These are phyloP conservation scores for Megaustenia siamemsis DNA, from an alignment of 2,888 invertebrate genomes.

Conservation along the genomic window DNA sequence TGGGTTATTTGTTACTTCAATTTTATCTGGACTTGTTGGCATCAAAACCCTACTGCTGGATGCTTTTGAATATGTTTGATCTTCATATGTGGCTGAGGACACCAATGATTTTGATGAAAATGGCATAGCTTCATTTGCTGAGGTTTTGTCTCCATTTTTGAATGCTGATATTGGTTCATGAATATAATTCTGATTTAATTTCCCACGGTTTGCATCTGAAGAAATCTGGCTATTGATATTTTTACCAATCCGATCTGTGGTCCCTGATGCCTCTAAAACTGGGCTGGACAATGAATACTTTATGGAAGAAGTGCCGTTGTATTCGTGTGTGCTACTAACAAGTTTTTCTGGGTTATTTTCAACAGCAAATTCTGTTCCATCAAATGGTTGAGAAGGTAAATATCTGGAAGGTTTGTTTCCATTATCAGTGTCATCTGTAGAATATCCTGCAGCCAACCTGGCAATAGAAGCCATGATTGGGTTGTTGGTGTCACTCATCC, in stretches of 20 bases:
- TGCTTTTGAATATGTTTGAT: not conserved
- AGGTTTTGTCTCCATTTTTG: not conserved
- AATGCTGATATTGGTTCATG: not conserved
- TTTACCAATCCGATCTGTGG: no score
- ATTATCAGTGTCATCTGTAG: conserved; percentile 26
- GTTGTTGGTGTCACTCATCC: conserved; percentile 32
- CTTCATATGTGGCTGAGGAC: conserved; percentile 2
- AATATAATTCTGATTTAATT: not conserved
- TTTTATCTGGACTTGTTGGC: not conserved
- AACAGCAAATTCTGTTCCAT: not conserved
- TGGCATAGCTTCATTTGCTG: not conserved
- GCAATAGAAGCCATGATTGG: conserved; percentile 43
- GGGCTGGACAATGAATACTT: not conserved
- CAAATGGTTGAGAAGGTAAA: not conserved
- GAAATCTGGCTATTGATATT: not conserved
- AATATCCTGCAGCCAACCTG: conserved; percentile 40
- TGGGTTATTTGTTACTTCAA: not conserved
- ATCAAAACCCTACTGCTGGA: not conserved
- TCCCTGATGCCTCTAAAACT: not conserved
- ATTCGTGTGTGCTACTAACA: not conserved
- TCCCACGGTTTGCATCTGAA: not conserved
- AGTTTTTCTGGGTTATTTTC: not conserved
- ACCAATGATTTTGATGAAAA: not conserved
- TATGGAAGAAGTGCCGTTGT: not conserved
- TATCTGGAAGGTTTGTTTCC: not conserved